Evolutionary conservation across 2,888 invertebrate species (phyloP).

Genomic region (Cactoblastis cactorum): DNA sequence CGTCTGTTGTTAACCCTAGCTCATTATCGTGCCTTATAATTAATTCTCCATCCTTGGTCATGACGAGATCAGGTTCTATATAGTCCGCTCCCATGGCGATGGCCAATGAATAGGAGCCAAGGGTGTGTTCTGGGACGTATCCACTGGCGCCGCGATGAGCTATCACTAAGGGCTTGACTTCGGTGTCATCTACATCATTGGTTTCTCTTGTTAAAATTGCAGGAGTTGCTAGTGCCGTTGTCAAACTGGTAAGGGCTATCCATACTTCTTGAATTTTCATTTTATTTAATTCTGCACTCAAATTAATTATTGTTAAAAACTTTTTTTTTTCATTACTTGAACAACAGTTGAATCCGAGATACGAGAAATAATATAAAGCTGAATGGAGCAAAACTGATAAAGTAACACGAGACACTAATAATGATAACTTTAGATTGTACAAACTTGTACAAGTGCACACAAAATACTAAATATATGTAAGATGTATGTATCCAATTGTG

Average conservation of each 20-base stretch:
- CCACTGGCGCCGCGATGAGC: conserved; percentile 68
- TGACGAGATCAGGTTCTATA: conserved; percentile 67
- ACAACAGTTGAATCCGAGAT: neutral
- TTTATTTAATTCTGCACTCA: neutral
- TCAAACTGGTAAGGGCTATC: neutral
- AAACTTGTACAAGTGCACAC: conserved; percentile 12
- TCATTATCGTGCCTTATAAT: conserved; percentile 67
- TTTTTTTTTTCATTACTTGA: neutral
- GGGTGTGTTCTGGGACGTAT: conserved; percentile 67
- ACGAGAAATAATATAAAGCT: neutral
- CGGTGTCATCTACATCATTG: conserved; percentile 13
- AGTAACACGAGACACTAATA: conserved; percentile 1
- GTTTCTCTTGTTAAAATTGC: neutral
- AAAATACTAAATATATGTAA: conserved; percentile 18
- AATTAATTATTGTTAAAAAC: neutral
- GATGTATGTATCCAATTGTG: neutral
- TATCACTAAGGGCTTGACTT: conserved; percentile 49
- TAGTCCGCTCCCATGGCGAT: conserved; percentile 67
- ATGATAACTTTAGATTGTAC: neutral
- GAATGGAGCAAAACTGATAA: neutral
- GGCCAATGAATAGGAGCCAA: conserved; percentile 63
- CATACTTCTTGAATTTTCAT: neutral
- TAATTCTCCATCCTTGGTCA: conserved; percentile 57
- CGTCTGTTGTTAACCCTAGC: conserved; percentile 54
- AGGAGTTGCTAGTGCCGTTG: neutral